Evolutionary conservation across 1,140 invertebrate genomes (phyloP).

Genomic region (Trigoniulus corallinus): DNA sequence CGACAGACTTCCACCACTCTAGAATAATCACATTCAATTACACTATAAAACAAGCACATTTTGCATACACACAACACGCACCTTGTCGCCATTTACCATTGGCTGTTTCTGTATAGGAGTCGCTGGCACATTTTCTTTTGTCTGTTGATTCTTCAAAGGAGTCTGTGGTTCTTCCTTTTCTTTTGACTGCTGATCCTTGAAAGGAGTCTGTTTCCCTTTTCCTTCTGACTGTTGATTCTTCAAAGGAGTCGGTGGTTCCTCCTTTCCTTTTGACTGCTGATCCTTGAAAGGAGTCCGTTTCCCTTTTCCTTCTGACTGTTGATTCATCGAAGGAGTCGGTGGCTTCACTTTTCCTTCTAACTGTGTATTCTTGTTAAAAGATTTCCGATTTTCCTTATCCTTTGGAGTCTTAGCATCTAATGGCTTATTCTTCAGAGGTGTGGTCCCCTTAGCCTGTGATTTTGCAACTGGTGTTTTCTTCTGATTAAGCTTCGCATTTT

Average conservation of each 20-base stretch:
- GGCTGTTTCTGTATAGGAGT: neutral
- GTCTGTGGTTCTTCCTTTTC: neutral
- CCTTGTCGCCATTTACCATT: too few relatives aligned
- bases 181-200: neutral
- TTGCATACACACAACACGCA: too few relatives aligned
- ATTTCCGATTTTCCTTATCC: too few relatives aligned
- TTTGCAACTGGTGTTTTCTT: too few relatives aligned
- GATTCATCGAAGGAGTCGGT: slow-evolving; percentile 7
- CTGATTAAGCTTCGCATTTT: too few relatives aligned
- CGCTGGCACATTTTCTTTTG: slow-evolving; percentile 3
- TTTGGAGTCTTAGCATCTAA: too few relatives aligned
- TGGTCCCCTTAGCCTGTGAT: too few relatives aligned
- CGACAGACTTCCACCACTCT: too few relatives aligned
- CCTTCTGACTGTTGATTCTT: slow-evolving; percentile 9
- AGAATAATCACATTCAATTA: too few relatives aligned
- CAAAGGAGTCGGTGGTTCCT: slow-evolving; percentile 3
- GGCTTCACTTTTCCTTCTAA: neutral
- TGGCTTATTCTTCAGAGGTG: too few relatives aligned
- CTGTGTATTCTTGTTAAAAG: too few relatives aligned
- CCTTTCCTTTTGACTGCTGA: neutral
- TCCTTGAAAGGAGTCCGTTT: neutral
- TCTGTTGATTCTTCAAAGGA: slow-evolving; percentile 4
- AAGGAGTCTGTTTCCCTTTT: neutral
- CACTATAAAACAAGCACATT: too few relatives aligned
- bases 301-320: slow-evolving; percentile 8